phyloP scores from a whole-genome alignment of 2,888 invertebrate genomes.

The Nectonema munidae region DNA sequence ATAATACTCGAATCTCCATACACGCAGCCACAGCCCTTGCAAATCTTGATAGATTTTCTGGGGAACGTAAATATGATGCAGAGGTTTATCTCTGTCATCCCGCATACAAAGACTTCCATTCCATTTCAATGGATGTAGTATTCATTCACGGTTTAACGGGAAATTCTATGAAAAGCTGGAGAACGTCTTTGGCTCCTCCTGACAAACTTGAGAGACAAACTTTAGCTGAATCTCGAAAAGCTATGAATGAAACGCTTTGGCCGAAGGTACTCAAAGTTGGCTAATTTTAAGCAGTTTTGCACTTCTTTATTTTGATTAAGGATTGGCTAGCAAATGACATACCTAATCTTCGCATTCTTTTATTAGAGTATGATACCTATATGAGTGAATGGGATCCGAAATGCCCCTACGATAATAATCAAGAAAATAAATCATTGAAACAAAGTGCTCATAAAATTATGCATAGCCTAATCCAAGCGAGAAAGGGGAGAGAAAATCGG shows the following conservation, averaged over 20 bases:
- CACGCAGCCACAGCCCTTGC: conserved; percentile 1
- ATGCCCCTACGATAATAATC: conserved; percentile 2
- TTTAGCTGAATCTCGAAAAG: too few relatives aligned
- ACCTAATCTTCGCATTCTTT: not conserved
- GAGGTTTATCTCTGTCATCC: conserved; percentile 8
- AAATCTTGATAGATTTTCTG: not conserved
- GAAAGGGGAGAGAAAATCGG: too few relatives aligned
- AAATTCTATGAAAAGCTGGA: conserved; percentile 7
- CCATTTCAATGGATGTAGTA: not conserved
- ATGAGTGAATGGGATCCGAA: conserved; percentile 11
- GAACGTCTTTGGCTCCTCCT: too few relatives aligned
- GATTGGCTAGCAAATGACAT: conserved; percentile 7
- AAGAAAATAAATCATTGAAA: too few relatives aligned
- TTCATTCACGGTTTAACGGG: conserved; percentile 10
- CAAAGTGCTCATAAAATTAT: too few relatives aligned
- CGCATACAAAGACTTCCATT: not conserved
- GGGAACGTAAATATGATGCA: not conserved
- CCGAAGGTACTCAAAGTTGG: too few relatives aligned
- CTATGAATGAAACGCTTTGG: too few relatives aligned
- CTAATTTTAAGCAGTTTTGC: too few relatives aligned
- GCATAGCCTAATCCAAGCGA: too few relatives aligned
- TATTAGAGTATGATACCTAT: conserved; percentile 7
- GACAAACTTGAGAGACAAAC: too few relatives aligned
- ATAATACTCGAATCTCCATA: conserved; percentile 24
- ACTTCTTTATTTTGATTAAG: too few relatives aligned